A percentile compares a stretch with the other conserved stretches of the same genome.
Evolutionary conservation across 2,888 invertebrate genomes (phyloP).

Genomic region (Eumerus sabulonum): DNA sequence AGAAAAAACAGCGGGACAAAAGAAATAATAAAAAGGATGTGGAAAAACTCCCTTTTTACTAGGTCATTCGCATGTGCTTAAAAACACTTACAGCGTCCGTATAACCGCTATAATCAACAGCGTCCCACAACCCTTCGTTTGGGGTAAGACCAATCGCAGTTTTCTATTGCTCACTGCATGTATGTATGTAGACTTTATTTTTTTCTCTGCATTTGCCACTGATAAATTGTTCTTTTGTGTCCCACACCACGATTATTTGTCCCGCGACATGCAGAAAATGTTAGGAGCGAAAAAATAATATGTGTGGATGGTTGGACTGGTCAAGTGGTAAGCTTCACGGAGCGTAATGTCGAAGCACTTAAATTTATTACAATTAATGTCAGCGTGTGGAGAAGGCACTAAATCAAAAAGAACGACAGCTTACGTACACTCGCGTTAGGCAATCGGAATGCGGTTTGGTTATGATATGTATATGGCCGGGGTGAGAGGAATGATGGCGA

Average conservation of each 20-base stretch:
- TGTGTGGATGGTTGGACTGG: no score
- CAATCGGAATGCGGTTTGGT: no score
- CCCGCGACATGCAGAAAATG: background rate
- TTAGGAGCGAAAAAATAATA: constrained; percentile 29
- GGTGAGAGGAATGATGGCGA: no score
- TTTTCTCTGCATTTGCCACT: constrained; percentile 64
- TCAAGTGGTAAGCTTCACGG: constrained; percentile 42
- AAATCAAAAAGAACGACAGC: constrained; percentile 37
- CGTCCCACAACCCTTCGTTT: background rate
- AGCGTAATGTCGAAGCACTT: constrained; percentile 57
- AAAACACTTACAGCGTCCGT: constrained; percentile 39
- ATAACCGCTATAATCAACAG: background rate
- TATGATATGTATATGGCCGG: no score
- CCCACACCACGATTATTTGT: constrained; percentile 19
- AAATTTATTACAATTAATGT: constrained; percentile 66
- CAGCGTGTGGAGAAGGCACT: constrained; percentile 42
- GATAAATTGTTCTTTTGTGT: constrained; percentile 67
- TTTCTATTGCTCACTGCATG: constrained; percentile 47
- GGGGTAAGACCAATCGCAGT: constrained; percentile 52
- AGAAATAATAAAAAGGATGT: no score
- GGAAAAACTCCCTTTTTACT: constrained; percentile 52
- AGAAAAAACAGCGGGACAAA: no score
- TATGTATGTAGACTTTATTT: no score
- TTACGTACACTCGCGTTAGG: constrained; percentile 7
- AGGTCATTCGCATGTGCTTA: constrained; percentile 64